Percentiles rank a stretch among this genome's conserved stretches.
Evolutionary conservation across 2,113 vertebrate genomes (phyloP).

Genomic region (Corythornis cristatus): DNA sequence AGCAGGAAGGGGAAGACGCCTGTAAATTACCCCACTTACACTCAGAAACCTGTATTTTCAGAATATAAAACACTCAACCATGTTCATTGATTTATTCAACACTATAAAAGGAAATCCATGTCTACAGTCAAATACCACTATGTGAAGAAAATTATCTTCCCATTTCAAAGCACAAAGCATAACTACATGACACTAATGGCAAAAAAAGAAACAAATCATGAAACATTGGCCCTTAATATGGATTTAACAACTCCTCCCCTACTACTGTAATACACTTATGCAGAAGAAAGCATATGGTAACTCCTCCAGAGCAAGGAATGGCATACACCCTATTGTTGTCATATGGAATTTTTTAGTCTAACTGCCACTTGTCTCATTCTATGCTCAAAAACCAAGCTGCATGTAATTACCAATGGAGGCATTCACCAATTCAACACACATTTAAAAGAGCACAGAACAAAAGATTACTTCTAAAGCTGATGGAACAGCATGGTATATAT

Average conservation of each 20-base stretch:
- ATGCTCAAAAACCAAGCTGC: not conserved
- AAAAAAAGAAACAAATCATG: not conserved
- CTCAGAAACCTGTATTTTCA: too few species aligned
- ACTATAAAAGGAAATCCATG: not conserved
- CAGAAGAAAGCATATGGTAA: not conserved
- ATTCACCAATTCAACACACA: not conserved
- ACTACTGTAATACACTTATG: not conserved
- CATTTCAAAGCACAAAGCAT: not conserved
- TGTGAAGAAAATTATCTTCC: not conserved
- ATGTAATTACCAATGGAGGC: not conserved
- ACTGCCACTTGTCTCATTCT: not conserved
- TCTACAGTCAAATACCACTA: not conserved
- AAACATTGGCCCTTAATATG: fast-evolving
- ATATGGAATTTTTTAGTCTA: not conserved
- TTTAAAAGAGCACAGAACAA: conserved; percentile 18
- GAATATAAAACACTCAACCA: not conserved
- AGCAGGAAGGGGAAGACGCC: not conserved
- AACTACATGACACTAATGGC: not conserved
- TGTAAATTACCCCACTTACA: not conserved
- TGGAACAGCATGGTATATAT: not conserved
- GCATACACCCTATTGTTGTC: not conserved
- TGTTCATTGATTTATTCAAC: not conserved
- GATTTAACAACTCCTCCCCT: not conserved
- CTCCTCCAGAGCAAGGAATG: not conserved
- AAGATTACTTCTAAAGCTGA: not conserved